phyloP scores from a whole-genome alignment of 2,113 vertebrate genomes.

The Cisticola juncidis region DNA sequence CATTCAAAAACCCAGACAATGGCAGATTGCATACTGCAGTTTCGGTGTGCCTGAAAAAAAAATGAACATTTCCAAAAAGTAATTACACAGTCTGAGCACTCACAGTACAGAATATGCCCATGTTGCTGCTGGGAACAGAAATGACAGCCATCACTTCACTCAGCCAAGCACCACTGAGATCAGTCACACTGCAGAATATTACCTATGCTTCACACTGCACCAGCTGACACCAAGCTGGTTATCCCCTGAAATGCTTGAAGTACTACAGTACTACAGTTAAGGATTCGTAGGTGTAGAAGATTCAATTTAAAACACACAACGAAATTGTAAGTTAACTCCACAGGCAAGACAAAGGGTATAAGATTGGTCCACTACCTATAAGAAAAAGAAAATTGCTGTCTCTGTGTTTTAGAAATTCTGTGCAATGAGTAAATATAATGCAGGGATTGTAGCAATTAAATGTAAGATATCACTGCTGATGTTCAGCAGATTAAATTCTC shows the following conservation, averaged over 20 bases:
- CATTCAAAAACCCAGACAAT: background rate
- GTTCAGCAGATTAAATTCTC: background rate
- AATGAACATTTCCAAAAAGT: background rate
- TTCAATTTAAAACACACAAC: background rate
- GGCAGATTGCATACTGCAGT: background rate
- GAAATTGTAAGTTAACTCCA: background rate
- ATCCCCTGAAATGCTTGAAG: background rate
- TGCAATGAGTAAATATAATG: background rate
- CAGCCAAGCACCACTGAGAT: background rate
- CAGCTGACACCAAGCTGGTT: background rate
- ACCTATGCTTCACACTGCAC: background rate
- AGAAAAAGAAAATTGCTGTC: background rate
- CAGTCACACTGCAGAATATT: background rate
- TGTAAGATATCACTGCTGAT: background rate
- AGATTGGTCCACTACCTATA: background rate
- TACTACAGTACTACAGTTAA: background rate
- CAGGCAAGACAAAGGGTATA: background rate
- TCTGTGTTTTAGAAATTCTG: background rate
- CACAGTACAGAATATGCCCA: background rate
- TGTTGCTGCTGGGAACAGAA: conserved; percentile 14
- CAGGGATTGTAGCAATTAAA: background rate
- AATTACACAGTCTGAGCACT: background rate
- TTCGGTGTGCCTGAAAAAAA: background rate
- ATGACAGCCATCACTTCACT: conserved; percentile 35
- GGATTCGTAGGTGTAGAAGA: background rate